Evolutionary conservation across 1,140 invertebrate species (phyloP).

Genomic region (Linepithema humile): DNA sequence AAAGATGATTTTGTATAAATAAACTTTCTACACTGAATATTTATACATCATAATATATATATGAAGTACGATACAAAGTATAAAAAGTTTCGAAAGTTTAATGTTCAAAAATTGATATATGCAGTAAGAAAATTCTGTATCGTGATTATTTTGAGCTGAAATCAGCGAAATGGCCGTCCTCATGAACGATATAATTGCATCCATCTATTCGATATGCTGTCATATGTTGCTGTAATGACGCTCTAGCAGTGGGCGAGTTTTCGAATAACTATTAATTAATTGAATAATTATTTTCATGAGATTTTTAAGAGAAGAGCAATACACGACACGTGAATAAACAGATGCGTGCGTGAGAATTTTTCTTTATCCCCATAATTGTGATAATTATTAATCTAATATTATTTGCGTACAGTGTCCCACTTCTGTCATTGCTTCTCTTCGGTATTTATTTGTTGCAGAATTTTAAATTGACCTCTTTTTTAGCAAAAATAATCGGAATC

Average conservation of each 20-base stretch:
- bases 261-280: constrained; percentile 25
- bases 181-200: constrained; percentile 39
- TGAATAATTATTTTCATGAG: constrained; percentile 52
- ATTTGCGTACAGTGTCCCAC: background rate
- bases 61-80: background rate
- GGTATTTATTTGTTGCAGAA: too few species aligned
- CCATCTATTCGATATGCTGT: constrained; percentile 36
- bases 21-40: background rate
- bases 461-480: background rate
- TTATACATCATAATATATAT: background rate
- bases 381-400: constrained; percentile 60
- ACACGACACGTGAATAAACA: constrained; percentile 34
- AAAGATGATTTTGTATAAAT: background rate
- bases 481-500: background rate
- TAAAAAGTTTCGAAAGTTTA: background rate
- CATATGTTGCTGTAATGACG: background rate
- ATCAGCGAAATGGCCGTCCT: constrained; percentile 27
- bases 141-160: constrained; percentile 14
- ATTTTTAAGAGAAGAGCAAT: constrained; percentile 44
- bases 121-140: background rate
- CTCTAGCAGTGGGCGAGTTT: constrained; percentile 23
- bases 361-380: constrained; percentile 52
- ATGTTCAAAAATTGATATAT: background rate
- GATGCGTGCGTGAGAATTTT: constrained; percentile 1
- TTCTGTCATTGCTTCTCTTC: background rate